phyloP scores from a whole-genome alignment of 1,140 invertebrate species.

The Delia radicum region DNA sequence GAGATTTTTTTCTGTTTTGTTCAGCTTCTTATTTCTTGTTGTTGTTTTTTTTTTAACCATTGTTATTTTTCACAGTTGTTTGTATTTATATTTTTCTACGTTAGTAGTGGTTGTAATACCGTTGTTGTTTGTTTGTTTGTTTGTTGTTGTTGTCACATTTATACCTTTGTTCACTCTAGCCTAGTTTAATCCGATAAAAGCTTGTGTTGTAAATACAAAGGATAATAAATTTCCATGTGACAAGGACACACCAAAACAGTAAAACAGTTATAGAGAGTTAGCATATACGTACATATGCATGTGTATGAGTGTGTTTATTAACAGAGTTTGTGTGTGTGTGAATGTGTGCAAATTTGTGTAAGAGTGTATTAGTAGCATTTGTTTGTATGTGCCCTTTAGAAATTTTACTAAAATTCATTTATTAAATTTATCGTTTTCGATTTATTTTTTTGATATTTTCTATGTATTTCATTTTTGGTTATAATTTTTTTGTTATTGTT shows the following conservation, averaged over 20 bases:
- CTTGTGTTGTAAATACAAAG: slow-evolving; percentile 12
- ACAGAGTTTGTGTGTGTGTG: not conserved
- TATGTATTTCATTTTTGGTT: not conserved
- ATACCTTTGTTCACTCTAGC: not conserved
- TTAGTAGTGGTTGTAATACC: not conserved
- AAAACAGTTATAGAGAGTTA: too few species aligned
- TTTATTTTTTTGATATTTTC: not conserved
- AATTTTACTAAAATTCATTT: not conserved
- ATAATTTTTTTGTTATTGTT: not conserved
- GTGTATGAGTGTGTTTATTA: not conserved
- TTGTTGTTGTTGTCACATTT: slow-evolving; percentile 15
- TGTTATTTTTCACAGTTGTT: not conserved
- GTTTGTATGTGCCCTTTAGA: not conserved
- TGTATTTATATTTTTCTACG: not conserved
- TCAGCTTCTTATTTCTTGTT: not conserved
- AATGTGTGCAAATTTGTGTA: not conserved
- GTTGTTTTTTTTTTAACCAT: not conserved
- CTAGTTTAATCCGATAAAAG: slow-evolving; percentile 21
- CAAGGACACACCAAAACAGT: not conserved
- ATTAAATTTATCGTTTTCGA: not conserved
- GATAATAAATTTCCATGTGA: slow-evolving; percentile 23
- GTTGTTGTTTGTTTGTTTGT: not conserved
- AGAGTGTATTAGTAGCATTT: not conserved
- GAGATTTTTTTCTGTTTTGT: not conserved
- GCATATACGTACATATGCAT: not conserved